Evolutionary conservation across 2,797 vertebrate genomes (phyloP), one percentile per base, ranked within the genome.

Genomic region (Pogonophryne albipinna): DNA sequence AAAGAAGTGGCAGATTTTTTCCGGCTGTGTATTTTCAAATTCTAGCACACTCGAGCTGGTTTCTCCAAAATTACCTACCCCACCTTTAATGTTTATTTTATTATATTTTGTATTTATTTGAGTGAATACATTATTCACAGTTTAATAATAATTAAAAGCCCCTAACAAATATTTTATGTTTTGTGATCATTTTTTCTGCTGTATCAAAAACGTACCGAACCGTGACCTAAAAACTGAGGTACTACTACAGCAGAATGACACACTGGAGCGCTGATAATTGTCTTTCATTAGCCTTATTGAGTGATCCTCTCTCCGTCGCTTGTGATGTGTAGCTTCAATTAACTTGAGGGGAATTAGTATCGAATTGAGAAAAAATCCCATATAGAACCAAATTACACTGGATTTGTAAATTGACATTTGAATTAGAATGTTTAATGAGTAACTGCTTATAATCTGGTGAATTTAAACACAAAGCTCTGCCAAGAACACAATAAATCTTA

Each of bases 311-410:
- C 63, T 75, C n/a, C 20, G 4, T 50, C 41, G 50, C 44, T 71
- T 55, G 10, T 78, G 84, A 84, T 66, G 80, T 19, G 2, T 58
- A 82, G 76, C 59, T 51, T 51, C 68, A 50, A 84, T 74, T 84
- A 74, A 72, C 74, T 69, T 44, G 27, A 77, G 38, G 52, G 51
- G 46, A 60, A 81, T 85, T 80, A n/a, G 45, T 47, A 20, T 71
- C 5, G 78, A 79, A 82, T 62, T 63, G 61, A 80, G 72, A 58
- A 74, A 86, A 19, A 78, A 82, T 70, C 71, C 52, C 20, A 71
- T 76, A 79, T 59, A 75, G 63, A 63, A 57, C 23, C 19, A 76
- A 83, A 75, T 81, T 50, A 1, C 10, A 52, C 6, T 23, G 44
- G 12, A 71, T 74, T 76, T 44, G 10, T 47, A 75, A 41, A 66